Evolutionary conservation across 2,113 vertebrate genomes (phyloP).

Genomic region (Megaceryle torquata): DNA sequence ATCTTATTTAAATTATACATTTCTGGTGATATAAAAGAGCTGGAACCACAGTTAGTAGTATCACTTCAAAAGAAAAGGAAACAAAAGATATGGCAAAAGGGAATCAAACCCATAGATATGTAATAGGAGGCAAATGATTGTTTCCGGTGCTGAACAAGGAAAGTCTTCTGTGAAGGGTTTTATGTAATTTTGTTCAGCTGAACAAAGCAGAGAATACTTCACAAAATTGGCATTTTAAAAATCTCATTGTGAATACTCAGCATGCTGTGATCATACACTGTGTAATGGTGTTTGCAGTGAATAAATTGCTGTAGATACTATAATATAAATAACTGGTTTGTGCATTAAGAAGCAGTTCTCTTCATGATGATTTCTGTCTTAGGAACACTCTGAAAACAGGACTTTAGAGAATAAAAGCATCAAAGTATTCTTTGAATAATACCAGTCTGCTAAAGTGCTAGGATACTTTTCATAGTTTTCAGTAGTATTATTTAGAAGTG

Average conservation of each 20-base stretch:
- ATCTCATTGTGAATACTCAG: constrained; percentile 53
- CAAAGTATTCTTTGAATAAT: constrained; percentile 22
- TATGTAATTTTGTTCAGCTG: constrained; percentile 52
- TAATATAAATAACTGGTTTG: constrained; percentile 61
- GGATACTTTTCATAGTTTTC: not conserved
- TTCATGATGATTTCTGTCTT: constrained; percentile 14
- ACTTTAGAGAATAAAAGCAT: constrained; percentile 17
- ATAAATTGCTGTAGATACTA: constrained; percentile 61
- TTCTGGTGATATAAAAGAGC: not conserved
- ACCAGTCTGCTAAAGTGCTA: not conserved
- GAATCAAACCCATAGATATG: not conserved
- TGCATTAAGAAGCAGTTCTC: constrained; percentile 45
- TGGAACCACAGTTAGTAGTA: not conserved
- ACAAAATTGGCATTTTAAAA: constrained; percentile 62
- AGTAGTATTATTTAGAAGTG: not conserved
- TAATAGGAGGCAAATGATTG: not conserved
- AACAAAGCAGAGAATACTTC: constrained; percentile 61
- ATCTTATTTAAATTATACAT: not conserved
- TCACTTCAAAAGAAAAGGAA: not conserved
- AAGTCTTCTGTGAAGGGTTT: constrained; percentile 30
- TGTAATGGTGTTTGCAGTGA: constrained; percentile 64
- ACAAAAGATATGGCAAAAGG: not conserved
- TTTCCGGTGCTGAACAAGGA: constrained; percentile 20
- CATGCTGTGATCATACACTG: constrained; percentile 54
- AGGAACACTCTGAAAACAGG: not conserved